Base-by-base conservation (phyloP, 2,888 invertebrate species). In the Junonia oenone region DNA sequence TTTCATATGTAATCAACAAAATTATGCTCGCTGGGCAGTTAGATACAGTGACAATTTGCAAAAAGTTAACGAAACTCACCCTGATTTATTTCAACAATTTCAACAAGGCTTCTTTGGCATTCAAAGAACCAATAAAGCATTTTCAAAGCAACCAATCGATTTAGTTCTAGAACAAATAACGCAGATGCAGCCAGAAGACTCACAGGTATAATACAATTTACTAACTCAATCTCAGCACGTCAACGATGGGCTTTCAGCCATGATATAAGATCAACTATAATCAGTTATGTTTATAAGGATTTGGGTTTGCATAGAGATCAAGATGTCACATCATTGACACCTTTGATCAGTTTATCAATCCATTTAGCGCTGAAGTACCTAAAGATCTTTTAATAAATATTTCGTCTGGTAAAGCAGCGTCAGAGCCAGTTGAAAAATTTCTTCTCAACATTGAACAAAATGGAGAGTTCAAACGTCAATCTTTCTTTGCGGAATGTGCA, bases 91-190 rank as follows among this genome's bases (percentile, higher is more conserved):
- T 17, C 55, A 59, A 31, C 33, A 33, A 27, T 59, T 66, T 6
- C 17, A 62, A 53, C 2, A 53, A 17, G 64, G 65, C 40, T 65
- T 2, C 8, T 64, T 67, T 38, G 63, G 68, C 3, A 61, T 68
- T 27, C 52, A 60, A 62, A 37, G 66, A 29, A 68, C 67, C 0
- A 48, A 33, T 31, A 63, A 63, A 29, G 40, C 59, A n/a, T 68
- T 67, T 55, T 65, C 66, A n/a, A 64, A 51, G 50, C 59, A 61
- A 58, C 64, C 65, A 1, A 61, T 68, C 56, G 68, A 70, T 22
- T 46, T 68, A 1, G 51, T 51, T 0, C 14, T 73, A 6, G 74
- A 75, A 48, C 73, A 75, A 56, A 76, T 75, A n/a, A n/a, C n/a
- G n/a, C n/a, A n/a, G n/a, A n/a, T n/a, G n/a, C n/a, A n/a, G 2